Conservation (phyloP, 1,140 invertebrate genomes). For the Drosophila teissieri region DNA sequence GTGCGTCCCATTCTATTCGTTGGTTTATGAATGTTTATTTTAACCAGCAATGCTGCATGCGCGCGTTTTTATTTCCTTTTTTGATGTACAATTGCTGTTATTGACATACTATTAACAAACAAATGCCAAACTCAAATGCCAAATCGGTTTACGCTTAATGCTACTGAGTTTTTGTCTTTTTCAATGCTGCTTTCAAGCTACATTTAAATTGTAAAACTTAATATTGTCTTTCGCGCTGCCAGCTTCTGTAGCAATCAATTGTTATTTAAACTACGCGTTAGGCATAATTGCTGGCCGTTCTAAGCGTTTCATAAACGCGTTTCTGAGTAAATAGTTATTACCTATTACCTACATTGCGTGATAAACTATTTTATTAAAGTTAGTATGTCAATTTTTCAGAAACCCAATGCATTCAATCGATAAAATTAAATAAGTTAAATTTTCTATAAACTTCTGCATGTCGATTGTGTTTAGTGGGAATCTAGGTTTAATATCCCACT, state of each 20-base stretch:
- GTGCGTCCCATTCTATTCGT: slow-evolving; percentile 1
- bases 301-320: background rate
- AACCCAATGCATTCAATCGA: too few relatives aligned
- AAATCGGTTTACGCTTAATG: background rate
- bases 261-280: slow-evolving; percentile 47
- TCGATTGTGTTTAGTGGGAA: too few relatives aligned
- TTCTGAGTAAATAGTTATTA: background rate
- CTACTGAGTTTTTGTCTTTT: slow-evolving; percentile 3
- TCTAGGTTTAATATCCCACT: too few relatives aligned
- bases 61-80: slow-evolving; percentile 6
- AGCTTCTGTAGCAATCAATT: slow-evolving; percentile 48
- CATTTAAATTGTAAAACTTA: slow-evolving; percentile 46
- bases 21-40: slow-evolving; percentile 8
- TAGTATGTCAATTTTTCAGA: too few relatives aligned
- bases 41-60: slow-evolving; percentile 2
- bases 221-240: slow-evolving; percentile 66
- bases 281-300: background rate
- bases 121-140: background rate
- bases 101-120: slow-evolving; percentile 13
- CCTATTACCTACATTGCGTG: too few relatives aligned
- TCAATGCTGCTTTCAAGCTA: slow-evolving; percentile 13
- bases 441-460: too few relatives aligned
- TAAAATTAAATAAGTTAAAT: too few relatives aligned
- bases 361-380: too few relatives aligned
- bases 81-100: too few relatives aligned